Percentiles rank a stretch among this genome's conserved stretches.
phyloP scores from a whole-genome alignment of 2,888 invertebrate species.

The Drosophila subquinaria region DNA sequence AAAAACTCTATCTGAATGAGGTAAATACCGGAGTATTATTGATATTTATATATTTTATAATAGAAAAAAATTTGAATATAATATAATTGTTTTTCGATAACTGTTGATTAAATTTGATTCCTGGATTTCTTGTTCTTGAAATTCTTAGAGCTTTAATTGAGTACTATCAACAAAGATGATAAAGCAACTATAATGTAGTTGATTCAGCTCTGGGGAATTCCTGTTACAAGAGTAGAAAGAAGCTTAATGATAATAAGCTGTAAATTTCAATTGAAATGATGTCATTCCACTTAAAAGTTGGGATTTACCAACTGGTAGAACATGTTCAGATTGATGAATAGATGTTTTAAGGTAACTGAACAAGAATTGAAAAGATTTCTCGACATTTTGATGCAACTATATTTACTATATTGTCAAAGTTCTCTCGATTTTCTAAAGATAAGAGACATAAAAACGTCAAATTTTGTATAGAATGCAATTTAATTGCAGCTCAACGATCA shows the following conservation, averaged over 20 bases:
- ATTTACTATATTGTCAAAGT: no score
- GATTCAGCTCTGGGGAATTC: conserved; percentile 8
- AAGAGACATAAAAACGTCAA: no score
- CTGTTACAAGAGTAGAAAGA: not conserved
- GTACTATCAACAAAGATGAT: not conserved
- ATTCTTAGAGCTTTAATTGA: not conserved
- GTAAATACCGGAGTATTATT: not conserved
- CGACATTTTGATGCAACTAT: no score
- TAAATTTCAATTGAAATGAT: conserved; percentile 10
- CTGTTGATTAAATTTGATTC: not conserved
- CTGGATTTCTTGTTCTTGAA: not conserved
- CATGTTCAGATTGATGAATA: not conserved
- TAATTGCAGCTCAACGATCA: conserved; percentile 5
- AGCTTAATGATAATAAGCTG: conserved; percentile 10
- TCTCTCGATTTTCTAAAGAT: no score
- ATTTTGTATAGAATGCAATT: not conserved
- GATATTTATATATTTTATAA: not conserved
- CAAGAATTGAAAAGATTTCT: not conserved
- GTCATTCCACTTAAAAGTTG: conserved; percentile 9
- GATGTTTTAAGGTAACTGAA: not conserved
- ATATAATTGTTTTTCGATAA: no score
- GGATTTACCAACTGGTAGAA: not conserved
- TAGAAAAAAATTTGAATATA: not conserved
- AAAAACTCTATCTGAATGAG: not conserved
- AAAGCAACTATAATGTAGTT: not conserved